Base-by-base conservation (phyloP, 2,113 vertebrate species). In the Tragelaphus buxtoni region DNA sequence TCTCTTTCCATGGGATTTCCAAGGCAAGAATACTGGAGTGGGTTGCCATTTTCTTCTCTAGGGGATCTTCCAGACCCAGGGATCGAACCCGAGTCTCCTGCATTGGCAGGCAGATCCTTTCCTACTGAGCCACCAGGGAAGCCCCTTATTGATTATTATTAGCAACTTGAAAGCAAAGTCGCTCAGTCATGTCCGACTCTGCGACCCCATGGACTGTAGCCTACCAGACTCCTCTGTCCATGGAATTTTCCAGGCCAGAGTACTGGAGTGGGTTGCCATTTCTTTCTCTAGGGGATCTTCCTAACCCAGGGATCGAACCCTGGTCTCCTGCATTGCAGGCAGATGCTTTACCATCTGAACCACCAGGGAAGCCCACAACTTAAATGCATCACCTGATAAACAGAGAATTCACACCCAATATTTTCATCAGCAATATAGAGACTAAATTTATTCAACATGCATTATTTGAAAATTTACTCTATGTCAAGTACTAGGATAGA, bases 401-500 rank as follows among this genome's bases (percentile, higher is more conserved):
- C 30, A 85, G 42, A 88, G 58, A 93, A 80, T 86, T 85, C 58
- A 93, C 63, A 83, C 4, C 9, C 6, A 51, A 4, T 89, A 85
- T 91, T 95, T 95, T 96, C 45, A 79, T 65, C 45, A 90, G 49
- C 51, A 76, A 82, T 81, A n/a, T 26, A 82, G 56, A 77, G 51
- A 89, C 76, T 81, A 39, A 55, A 79, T 93, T 89, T 76, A 91
- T 79, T 97, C 32, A 86, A 49, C 53, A 93, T 28, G 63, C 5
- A 58, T 81, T 81, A 88, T 84, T 90, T 87, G 92, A 94, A 95
- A 91, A 65, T 96, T 90, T 84, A 30, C 58, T 92, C 39, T 65
- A 32, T 87, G 51, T 82, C n/a, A 49, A 53, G 32, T 60, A 87
- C 47, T 55, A 45, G 32, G 32, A 22, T 96, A 13, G 80, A 80